phyloP scores from a whole-genome alignment of 2,888 invertebrate genomes.

The Lasioglossum vierecki region DNA sequence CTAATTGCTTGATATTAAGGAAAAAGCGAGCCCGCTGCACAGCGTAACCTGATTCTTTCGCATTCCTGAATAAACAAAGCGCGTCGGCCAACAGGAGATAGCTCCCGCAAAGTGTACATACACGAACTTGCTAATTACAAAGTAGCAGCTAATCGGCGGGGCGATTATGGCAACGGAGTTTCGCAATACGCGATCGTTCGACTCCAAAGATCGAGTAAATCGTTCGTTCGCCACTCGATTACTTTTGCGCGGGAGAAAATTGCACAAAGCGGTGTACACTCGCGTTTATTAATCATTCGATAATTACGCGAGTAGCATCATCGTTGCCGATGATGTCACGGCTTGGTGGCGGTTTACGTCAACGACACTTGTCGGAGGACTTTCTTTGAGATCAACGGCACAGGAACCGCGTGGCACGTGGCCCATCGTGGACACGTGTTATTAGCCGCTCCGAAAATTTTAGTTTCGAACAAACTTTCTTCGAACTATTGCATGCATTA shows the following conservation, averaged over 20 bases:
- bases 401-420: constrained; percentile 55
- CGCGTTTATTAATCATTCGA: constrained; percentile 35
- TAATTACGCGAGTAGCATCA: neutral
- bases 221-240: neutral
- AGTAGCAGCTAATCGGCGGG: neutral
- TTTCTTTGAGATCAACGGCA: constrained; percentile 52
- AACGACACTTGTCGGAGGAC: constrained; percentile 26
- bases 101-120: neutral
- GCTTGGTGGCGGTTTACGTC: neutral
- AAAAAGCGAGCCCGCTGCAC: neutral
- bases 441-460: constrained; percentile 58
- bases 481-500: constrained; percentile 55
- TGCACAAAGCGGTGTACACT: neutral
- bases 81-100: neutral
- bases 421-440: constrained; percentile 55
- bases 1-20: constrained; percentile 26
- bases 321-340: constrained; percentile 35
- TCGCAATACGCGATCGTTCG: constrained; percentile 26
- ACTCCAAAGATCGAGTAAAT: constrained; percentile 23
- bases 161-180: constrained; percentile 6
- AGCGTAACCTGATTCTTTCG: constrained; percentile 31
- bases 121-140: constrained; percentile 10
- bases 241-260: neutral
- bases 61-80: neutral
- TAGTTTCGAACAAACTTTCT: constrained; percentile 61